Evolutionary conservation across 1,140 invertebrate species (phyloP).

Genomic region (Drosophila kohkoa): DNA sequence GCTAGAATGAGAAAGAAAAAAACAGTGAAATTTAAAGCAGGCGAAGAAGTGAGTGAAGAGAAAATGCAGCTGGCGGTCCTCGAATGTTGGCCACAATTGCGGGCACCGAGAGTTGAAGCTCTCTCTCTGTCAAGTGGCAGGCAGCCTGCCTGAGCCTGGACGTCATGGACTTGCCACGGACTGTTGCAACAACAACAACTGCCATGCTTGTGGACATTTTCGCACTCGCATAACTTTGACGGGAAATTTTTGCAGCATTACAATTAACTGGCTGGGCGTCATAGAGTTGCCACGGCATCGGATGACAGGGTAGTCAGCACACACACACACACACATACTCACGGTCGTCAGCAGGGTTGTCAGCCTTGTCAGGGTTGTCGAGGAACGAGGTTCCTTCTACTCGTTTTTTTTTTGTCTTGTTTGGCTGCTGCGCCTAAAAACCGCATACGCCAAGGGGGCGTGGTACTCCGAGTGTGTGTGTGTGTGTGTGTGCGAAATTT

Average conservation of each 20-base stretch:
- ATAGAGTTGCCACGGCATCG: background rate
- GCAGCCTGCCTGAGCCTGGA: slow-evolving; percentile 3
- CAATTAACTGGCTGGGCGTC: slow-evolving; percentile 61
- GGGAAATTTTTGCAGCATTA: slow-evolving; percentile 74
- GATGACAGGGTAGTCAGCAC: slow-evolving; percentile 4
- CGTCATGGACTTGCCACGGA: too few relatives aligned
- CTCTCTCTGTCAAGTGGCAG: slow-evolving; percentile 42
- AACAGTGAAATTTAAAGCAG: slow-evolving; percentile 52
- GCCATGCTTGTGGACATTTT: slow-evolving; percentile 64
- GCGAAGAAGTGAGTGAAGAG: background rate
- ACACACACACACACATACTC: background rate
- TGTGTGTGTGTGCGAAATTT: slow-evolving; percentile 59
- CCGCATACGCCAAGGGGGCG: background rate
- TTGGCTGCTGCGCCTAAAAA: slow-evolving; percentile 15
- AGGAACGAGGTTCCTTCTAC: background rate
- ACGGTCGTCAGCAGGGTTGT: background rate
- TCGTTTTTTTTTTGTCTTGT: slow-evolving; percentile 9
- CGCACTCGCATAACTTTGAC: slow-evolving; percentile 81
- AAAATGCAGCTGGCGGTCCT: slow-evolving; percentile 7
- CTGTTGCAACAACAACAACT: background rate
- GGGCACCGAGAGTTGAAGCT: slow-evolving; percentile 7
- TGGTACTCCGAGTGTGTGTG: background rate
- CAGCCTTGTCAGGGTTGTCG: slow-evolving; percentile 7
- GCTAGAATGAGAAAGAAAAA: background rate
- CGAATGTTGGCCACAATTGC: slow-evolving; percentile 50